These are phyloP conservation scores for Peromyscus eremicus DNA, from an alignment of 2,797 vertebrate species.

Conservation along the genomic window DNA sequence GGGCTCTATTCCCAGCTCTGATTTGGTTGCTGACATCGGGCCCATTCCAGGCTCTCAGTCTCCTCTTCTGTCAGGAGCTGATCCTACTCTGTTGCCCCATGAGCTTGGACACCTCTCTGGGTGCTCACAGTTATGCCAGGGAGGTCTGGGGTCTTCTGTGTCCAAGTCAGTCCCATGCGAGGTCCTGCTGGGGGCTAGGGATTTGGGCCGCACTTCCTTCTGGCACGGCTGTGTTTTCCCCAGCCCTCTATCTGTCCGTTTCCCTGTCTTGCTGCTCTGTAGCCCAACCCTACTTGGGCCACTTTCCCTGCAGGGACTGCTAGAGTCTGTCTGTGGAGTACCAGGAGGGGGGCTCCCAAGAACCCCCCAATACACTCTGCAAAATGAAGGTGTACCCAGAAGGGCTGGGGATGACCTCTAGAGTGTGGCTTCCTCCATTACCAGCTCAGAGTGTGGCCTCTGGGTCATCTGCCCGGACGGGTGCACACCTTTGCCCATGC, in stretches of 20 bases:
- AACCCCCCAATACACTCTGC: accelerated
- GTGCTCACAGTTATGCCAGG: background rate
- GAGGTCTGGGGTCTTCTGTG: background rate
- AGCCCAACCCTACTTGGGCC: background rate
- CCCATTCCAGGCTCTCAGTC: background rate
- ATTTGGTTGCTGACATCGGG: background rate
- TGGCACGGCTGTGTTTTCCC: background rate
- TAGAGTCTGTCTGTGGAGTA: background rate
- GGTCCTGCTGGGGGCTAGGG: background rate
- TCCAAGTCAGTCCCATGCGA: background rate
- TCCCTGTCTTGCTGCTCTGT: background rate
- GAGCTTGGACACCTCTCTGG: background rate
- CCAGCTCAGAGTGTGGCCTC: background rate
- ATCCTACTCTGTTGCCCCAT: background rate
- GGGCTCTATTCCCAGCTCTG: background rate
- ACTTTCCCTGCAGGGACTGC: background rate
- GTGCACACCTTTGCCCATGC: background rate
- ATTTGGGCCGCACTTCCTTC: background rate
- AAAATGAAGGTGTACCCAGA: background rate
- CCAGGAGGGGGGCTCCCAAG: background rate
- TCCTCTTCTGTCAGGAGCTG: background rate
- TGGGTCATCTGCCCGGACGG: background rate
- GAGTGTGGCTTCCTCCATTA: background rate
- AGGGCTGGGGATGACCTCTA: background rate
- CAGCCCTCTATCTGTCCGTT: accelerated